Evolutionary conservation across 2,113 vertebrate species (phyloP).

Genomic region (Fulmarus glacialis): DNA sequence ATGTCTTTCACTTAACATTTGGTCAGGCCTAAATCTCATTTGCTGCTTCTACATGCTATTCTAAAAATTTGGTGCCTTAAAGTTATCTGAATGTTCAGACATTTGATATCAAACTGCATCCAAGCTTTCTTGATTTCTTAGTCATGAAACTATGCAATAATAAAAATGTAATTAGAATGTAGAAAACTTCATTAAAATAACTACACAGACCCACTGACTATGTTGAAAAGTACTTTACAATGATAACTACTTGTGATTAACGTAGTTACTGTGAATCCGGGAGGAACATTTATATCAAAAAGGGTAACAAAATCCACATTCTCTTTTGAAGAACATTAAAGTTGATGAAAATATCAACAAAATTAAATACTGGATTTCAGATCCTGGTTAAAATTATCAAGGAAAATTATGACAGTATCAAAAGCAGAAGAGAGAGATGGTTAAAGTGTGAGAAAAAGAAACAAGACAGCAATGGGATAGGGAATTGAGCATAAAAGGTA

Average conservation of each 20-base stretch:
- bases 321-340: background rate
- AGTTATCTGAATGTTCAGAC: background rate
- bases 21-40: background rate
- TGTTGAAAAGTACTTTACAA: background rate
- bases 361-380: background rate
- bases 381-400: background rate
- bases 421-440: background rate
- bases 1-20: background rate
- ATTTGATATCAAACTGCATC: background rate
- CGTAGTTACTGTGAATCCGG: accelerated
- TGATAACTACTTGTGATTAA: background rate
- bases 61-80: background rate
- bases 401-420: accelerated
- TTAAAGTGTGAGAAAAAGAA: background rate
- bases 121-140: background rate
- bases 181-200: background rate
- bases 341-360: background rate
- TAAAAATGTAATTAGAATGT: background rate
- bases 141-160: background rate
- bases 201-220: background rate
- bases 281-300: background rate
- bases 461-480: background rate
- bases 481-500: background rate
- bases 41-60: background rate
- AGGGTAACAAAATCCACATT: background rate